These are phyloP conservation scores for Anguilla anguilla DNA, from an alignment of 2,797 vertebrate species.

Conservation along the genomic window DNA sequence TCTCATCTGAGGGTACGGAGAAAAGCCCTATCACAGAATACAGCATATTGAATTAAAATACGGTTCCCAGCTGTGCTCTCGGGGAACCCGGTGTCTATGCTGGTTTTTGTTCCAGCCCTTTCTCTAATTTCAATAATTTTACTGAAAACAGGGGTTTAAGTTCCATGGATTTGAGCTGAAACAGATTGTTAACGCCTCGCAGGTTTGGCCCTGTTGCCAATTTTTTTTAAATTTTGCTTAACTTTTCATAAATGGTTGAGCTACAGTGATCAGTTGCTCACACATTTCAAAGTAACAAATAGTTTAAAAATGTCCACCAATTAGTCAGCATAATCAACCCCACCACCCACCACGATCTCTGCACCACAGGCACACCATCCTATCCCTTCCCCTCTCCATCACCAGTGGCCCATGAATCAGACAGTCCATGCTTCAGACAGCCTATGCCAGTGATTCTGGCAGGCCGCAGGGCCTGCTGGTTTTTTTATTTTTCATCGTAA, in stretches of 20 bases:
- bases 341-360: neutral
- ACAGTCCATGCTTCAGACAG: too few relatives aligned
- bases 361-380: neutral
- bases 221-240: neutral
- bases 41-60: neutral
- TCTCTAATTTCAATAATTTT: neutral
- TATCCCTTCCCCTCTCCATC: neutral
- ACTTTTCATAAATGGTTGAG: neutral
- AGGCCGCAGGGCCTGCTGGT: too few relatives aligned
- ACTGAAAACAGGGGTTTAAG: neutral
- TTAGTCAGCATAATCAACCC: slow-evolving; percentile 12
- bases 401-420: neutral
- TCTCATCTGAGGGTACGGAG: neutral
- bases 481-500: too few relatives aligned
- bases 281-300: neutral
- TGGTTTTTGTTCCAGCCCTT: too few relatives aligned
- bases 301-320: neutral
- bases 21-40: neutral
- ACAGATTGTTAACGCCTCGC: neutral
- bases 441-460: too few relatives aligned
- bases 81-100: neutral
- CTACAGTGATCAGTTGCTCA: neutral
- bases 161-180: neutral
- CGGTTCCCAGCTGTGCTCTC: neutral
- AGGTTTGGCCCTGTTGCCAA: neutral